A percentile compares a stretch with the other conserved stretches of the same genome.
Conservation (phyloP, 1,140 invertebrate species). For the Plodia interpunctella region DNA sequence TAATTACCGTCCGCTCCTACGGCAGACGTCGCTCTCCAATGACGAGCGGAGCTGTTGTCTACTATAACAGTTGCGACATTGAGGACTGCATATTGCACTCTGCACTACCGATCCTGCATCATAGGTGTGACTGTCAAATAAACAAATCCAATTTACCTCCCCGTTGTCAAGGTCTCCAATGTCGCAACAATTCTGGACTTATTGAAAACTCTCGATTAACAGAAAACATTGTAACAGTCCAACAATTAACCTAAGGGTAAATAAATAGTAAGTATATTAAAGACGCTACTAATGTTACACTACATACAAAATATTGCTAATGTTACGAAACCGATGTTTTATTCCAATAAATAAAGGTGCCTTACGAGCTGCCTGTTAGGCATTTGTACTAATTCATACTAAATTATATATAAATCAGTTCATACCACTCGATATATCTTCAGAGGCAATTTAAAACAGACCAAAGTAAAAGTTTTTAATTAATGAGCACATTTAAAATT, state of each 20-base stretch:
- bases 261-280: constrained; percentile 33
- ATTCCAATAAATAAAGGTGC: constrained; percentile 16
- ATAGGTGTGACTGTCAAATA: neutral
- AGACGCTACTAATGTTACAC: constrained; percentile 29
- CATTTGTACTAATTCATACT: constrained; percentile 52
- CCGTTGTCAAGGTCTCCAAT: neutral
- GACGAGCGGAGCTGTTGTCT: neutral
- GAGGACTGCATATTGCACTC: neutral
- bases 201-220: constrained; percentile 18
- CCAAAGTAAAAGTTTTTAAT: constrained; percentile 1
- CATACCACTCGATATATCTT: constrained; percentile 11
- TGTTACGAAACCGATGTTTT: constrained; percentile 50
- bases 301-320: constrained; percentile 39
- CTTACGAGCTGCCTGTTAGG: constrained; percentile 29
- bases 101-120: neutral
- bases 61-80: neutral
- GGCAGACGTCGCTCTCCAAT: neutral
- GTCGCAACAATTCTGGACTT: neutral
- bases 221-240: constrained; percentile 40
- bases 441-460: constrained; percentile 7
- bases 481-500: constrained; percentile 29
- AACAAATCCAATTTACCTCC: neutral
- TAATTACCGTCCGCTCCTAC: neutral
- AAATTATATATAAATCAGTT: constrained; percentile 15
- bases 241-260: constrained; percentile 41